phyloP scores from a whole-genome alignment of 2,797 vertebrate species.

The Myotis daubentonii region DNA sequence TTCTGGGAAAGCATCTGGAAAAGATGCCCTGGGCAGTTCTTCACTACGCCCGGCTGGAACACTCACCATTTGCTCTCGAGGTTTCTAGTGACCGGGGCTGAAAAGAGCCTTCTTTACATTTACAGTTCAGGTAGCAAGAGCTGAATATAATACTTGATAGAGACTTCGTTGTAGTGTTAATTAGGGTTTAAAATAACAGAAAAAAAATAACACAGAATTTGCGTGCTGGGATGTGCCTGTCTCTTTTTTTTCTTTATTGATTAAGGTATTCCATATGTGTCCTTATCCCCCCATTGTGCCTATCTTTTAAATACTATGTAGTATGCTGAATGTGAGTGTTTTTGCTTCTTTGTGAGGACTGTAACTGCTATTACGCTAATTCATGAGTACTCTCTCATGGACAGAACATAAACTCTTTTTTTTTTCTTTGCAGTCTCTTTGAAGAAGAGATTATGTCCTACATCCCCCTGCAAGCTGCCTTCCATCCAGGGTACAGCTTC shows the following conservation, averaged over 20 bases:
- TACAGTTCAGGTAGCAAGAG: neutral
- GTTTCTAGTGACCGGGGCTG: neutral
- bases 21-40: neutral
- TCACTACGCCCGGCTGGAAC: neutral
- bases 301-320: neutral
- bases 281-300: neutral
- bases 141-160: neutral
- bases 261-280: no score
- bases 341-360: neutral
- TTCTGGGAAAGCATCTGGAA: no score
- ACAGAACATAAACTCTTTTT: conserved; percentile 29
- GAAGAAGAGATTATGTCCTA: conserved; percentile 99
- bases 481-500: conserved; percentile 95
- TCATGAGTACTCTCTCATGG: neutral
- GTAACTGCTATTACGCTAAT: neutral
- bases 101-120: neutral
- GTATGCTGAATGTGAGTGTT: neutral
- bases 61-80: neutral
- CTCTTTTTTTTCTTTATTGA: neutral
- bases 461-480: conserved; percentile 90
- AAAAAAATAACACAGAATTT: conserved; percentile 5
- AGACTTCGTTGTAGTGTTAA: neutral
- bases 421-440: conserved; percentile 89
- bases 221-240: neutral
- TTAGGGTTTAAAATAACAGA: neutral